Conservation (phyloP, 2,888 invertebrate species). For the Thumatha senex region DNA sequence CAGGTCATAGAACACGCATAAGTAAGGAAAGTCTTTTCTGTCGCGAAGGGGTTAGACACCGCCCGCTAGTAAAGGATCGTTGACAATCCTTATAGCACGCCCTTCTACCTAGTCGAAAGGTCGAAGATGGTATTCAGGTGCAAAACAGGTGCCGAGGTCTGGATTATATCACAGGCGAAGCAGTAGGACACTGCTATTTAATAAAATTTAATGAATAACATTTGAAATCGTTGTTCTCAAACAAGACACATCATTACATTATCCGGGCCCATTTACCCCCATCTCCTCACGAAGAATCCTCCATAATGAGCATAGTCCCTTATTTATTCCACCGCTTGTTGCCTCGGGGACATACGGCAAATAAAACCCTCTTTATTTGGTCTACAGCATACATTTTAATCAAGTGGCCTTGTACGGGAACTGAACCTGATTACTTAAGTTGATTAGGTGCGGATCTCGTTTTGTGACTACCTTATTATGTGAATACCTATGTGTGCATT, state of each 20-base stretch:
- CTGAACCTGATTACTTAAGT: constrained; percentile 53
- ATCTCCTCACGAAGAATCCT: constrained; percentile 31
- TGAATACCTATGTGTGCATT: no score
- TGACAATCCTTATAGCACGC: no score
- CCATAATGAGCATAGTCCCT: constrained; percentile 37
- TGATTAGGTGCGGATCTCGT: constrained; percentile 34
- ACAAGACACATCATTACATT: constrained; percentile 22
- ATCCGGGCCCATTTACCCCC: constrained; percentile 16
- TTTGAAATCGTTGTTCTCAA: neutral
- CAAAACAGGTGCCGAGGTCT: no score
- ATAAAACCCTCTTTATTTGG: constrained; percentile 64
- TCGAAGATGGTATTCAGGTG: no score
- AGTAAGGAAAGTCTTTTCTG: no score
- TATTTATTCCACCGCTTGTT: constrained; percentile 48
- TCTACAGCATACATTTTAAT: constrained; percentile 62
- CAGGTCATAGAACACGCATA: no score
- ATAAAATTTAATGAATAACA: no score
- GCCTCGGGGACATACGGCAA: constrained; percentile 56
- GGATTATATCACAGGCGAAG: no score
- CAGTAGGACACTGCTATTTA: no score
- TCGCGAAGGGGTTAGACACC: no score
- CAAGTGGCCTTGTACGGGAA: constrained; percentile 46
- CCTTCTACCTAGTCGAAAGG: no score
- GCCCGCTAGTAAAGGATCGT: no score
- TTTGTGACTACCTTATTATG: neutral